These are phyloP conservation scores for Lagopus muta DNA, from an alignment of 2,113 vertebrate species.

Conservation along the genomic window DNA sequence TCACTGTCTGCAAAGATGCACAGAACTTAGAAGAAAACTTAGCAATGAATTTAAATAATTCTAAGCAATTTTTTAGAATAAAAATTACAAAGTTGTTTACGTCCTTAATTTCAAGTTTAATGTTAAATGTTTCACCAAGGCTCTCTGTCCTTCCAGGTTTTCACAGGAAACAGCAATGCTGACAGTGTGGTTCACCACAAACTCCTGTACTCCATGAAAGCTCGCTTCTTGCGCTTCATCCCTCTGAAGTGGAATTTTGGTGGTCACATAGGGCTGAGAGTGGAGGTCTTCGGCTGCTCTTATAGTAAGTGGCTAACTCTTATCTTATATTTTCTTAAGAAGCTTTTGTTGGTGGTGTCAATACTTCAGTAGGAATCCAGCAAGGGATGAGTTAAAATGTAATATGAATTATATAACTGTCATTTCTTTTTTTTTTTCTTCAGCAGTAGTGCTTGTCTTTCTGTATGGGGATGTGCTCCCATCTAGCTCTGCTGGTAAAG, in stretches of 20 bases:
- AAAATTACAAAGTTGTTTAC: background rate
- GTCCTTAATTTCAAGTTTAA: background rate
- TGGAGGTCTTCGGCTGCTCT: conserved; percentile 90
- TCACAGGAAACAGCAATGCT: conserved; percentile 89
- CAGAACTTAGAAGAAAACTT: background rate
- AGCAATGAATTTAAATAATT: background rate
- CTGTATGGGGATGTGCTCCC: background rate
- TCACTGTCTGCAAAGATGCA: background rate
- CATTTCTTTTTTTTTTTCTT: background rate
- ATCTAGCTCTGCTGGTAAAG: background rate
- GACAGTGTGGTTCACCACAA: conserved; percentile 89
- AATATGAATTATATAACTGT: background rate
- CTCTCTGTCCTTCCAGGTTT: conserved; percentile 78
- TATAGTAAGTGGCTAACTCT: conserved; percentile 87
- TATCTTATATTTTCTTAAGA: background rate
- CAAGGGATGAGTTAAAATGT: background rate
- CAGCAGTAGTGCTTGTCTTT: background rate
- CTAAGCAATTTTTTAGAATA: background rate
- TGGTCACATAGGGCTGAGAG: conserved; percentile 87
- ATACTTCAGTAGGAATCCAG: background rate
- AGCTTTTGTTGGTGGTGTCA: background rate
- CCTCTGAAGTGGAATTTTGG: conserved; percentile 87
- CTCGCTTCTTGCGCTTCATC: conserved; percentile 89
- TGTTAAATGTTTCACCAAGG: background rate
- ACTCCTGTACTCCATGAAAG: conserved; percentile 85